Evolutionary conservation across 1,140 invertebrate genomes (phyloP).

Genomic region (Oncopodura yosiiana): DNA sequence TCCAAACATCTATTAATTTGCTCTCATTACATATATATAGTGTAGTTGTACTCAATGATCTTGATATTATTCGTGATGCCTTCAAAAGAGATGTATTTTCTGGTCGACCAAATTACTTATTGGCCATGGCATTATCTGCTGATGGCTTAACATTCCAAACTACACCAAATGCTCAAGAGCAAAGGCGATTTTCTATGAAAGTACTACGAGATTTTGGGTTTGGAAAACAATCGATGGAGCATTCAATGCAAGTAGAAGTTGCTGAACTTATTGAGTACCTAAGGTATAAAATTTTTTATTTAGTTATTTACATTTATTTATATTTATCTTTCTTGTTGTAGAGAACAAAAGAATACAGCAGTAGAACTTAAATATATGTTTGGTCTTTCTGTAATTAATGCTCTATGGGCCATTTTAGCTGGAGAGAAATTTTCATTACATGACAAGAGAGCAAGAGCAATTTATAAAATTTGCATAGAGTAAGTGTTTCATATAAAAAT

Average conservation of each 20-base stretch:
- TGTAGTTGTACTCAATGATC: conserved; percentile 26
- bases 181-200: conserved; percentile 26
- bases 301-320: background rate
- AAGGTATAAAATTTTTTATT: background rate
- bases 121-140: conserved; percentile 13
- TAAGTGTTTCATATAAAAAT: conserved; percentile 1
- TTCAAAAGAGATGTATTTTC: conserved; percentile 18
- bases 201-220: conserved; percentile 31
- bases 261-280: conserved; percentile 21
- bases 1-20: background rate
- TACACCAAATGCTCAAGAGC: conserved; percentile 12
- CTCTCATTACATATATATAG: background rate
- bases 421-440: conserved; percentile 18
- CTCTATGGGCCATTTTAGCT: conserved; percentile 23
- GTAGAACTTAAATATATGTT: conserved; percentile 11
- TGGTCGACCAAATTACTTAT: conserved; percentile 22
- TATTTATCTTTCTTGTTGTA: background rate
- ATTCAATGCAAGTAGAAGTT: conserved; percentile 22
- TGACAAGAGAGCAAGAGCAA: background rate
- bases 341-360: background rate
- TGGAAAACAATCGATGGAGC: conserved; percentile 28
- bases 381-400: conserved; percentile 18
- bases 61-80: conserved; percentile 15
- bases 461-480: conserved; percentile 17
- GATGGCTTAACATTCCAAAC: conserved; percentile 24